Base-by-base conservation (phyloP, 30 jellyfish, hydroid and myxozoan species). In the Hydra vulgaris region DNA sequence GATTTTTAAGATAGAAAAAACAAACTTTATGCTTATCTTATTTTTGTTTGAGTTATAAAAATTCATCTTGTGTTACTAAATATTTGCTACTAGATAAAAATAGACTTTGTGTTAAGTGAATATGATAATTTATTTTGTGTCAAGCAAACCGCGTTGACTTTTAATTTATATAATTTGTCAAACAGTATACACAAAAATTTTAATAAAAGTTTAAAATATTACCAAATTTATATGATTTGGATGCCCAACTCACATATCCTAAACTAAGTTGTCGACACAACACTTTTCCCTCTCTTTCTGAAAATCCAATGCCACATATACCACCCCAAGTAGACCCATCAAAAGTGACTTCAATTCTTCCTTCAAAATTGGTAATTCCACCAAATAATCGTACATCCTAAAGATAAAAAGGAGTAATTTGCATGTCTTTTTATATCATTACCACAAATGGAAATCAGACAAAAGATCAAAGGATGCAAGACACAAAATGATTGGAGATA, bases 191-290 rank as follows among this genome's bases (percentile, higher is more conserved):
- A n/a, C n/a, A n/a, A n/a, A n/a, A n/a, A n/a, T n/a, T n/a, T n/a
- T n/a, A n/a, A n/a, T n/a, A n/a, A n/a, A n/a, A n/a, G n/a, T n/a
- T n/a, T n/a, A n/a, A n/a, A n/a, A n/a, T n/a, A n/a, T n/a, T 40
- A 90, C 97, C 97, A 70, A 68, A 90, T 21, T 79, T 77, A 87
- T 88, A 89, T 3, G 96, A 70, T 21, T 85, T 27, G 17, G 25
- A 74, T 3, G 96, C 89, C 83, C 83, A 82, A 53, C 72, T 82
- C 15, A 86, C 81, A 21, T 86, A 90, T 0, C 96, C 97, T 40
- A 90, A 87, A 16, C 96, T 96, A 5, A 90, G 86, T 70, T 90
- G 94, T 83, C 96, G 71, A 86, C 97, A 90, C 27, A 85, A 96
- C n/a, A 90, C 95, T 21, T 74, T 81, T 0, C 96, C 97, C 71